A percentile compares a stretch with the other conserved stretches of the same genome.
Evolutionary conservation across 2,797 vertebrate genomes (phyloP).

Genomic region (Acanthurus leucopareius): DNA sequence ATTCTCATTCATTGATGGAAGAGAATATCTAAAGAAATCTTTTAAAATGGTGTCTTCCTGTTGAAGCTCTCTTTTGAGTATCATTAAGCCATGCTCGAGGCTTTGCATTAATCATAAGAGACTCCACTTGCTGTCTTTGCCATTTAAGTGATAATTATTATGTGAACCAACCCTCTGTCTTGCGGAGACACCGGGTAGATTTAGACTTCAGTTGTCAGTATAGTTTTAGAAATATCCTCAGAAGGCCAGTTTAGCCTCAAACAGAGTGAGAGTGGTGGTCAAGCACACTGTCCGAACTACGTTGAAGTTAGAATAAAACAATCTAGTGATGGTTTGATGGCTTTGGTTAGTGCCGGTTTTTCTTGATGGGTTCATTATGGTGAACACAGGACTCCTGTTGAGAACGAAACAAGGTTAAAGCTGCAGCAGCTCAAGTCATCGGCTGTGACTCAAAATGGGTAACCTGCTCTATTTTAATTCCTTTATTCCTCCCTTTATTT

Average conservation of each 20-base stretch:
- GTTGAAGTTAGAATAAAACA: slow-evolving; percentile 40
- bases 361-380: slow-evolving; percentile 27
- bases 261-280: slow-evolving; percentile 13
- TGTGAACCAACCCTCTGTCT: slow-evolving; percentile 26
- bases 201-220: no score
- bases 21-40: slow-evolving; percentile 51
- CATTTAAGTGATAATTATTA: slow-evolving; percentile 51
- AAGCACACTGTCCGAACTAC: slow-evolving; percentile 11
- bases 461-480: slow-evolving; percentile 66
- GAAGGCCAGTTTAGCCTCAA: slow-evolving; percentile 27
- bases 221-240: no score
- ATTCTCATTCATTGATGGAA: slow-evolving; percentile 46
- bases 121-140: slow-evolving; percentile 21
- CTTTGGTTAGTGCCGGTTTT: slow-evolving; percentile 36
- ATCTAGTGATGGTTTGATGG: slow-evolving; percentile 29
- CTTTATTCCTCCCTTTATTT: slow-evolving; percentile 56
- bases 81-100: slow-evolving; percentile 45
- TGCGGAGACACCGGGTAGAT: not conserved
- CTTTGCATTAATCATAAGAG: slow-evolving; percentile 52
- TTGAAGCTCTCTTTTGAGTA: slow-evolving; percentile 43
- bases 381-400: slow-evolving; percentile 26
- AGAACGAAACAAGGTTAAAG: slow-evolving; percentile 60
- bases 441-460: slow-evolving; percentile 65
- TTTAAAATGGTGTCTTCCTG: slow-evolving; percentile 50
- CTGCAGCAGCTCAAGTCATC: slow-evolving; percentile 43